A percentile compares a stretch with the other conserved stretches of the same genome.
phyloP scores from a whole-genome alignment of 1,140 invertebrate species.

The Plutomurus gul region DNA sequence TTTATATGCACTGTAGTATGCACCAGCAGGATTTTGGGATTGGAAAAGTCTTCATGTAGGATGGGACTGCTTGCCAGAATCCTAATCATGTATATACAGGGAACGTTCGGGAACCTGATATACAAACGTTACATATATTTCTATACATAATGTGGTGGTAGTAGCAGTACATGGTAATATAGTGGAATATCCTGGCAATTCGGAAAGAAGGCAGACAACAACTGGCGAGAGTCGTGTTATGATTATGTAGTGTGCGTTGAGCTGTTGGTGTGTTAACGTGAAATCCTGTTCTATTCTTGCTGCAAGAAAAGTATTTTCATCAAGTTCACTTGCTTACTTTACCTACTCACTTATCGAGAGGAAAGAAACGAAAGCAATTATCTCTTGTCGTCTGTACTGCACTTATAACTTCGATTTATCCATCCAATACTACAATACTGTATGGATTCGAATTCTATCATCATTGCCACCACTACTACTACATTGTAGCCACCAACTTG shows the following conservation, averaged over 20 bases:
- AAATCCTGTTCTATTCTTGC: neutral
- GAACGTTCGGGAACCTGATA: neutral
- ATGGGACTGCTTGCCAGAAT: neutral
- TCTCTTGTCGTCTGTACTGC: too few relatives aligned
- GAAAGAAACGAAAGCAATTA: too few relatives aligned
- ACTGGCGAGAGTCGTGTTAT: neutral
- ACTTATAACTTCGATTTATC: too few relatives aligned
- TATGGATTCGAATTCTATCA: too few relatives aligned
- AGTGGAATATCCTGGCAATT: neutral
- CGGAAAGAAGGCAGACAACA: neutral
- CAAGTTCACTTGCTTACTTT: too few relatives aligned
- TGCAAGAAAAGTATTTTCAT: too few relatives aligned
- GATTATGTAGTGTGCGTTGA: conserved; percentile 7
- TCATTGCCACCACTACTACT: too few relatives aligned
- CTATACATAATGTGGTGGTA: neutral
- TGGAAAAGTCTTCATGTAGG: conserved; percentile 2
- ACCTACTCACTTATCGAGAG: too few relatives aligned
- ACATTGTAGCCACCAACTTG: too few relatives aligned
- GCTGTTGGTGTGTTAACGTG: neutral
- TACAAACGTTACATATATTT: neutral
- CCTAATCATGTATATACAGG: neutral
- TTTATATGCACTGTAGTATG: neutral
- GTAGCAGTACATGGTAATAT: neutral
- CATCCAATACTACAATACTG: too few relatives aligned
- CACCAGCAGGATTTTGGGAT: neutral